Evolutionary conservation across 2,888 invertebrate genomes (phyloP).

Genomic region (Melanostoma mellinum): DNA sequence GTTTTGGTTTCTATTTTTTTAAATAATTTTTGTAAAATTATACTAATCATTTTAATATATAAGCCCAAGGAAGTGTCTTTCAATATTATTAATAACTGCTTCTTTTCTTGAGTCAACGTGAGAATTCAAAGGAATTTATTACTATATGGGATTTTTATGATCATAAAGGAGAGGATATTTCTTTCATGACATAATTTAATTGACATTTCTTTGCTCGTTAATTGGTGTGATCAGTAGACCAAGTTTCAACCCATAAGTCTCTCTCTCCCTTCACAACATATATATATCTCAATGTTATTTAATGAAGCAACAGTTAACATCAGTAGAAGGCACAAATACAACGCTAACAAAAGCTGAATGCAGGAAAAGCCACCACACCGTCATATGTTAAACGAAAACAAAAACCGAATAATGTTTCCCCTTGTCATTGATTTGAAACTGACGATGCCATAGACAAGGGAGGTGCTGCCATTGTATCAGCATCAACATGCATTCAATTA

Average conservation of each 20-base stretch:
- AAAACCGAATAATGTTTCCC: conserved; percentile 46
- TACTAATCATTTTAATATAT: too few relatives aligned
- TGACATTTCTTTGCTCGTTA: too few relatives aligned
- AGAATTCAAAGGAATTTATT: too few relatives aligned
- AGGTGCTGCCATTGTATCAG: conserved; percentile 11
- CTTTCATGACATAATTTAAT: too few relatives aligned
- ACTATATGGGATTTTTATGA: too few relatives aligned
- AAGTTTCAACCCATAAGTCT: background rate
- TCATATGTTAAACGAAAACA: conserved; percentile 18
- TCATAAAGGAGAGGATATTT: too few relatives aligned
- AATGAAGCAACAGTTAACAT: conserved; percentile 70
- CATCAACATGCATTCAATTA: conserved; percentile 58
- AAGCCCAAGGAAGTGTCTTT: too few relatives aligned
- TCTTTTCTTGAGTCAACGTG: too few relatives aligned
- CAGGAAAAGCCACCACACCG: conserved; percentile 44
- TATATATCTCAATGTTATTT: conserved; percentile 39
- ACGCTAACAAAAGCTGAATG: conserved; percentile 56
- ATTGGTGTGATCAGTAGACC: background rate
- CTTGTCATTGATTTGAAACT: conserved; percentile 50
- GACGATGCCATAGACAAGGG: conserved; percentile 23
- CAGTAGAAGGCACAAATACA: conserved; percentile 59
- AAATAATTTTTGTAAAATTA: too few relatives aligned
- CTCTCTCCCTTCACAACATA: conserved; percentile 31
- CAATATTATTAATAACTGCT: too few relatives aligned
- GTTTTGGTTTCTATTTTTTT: too few relatives aligned